Evolutionary conservation across 1,140 invertebrate genomes (phyloP).

Genomic region (Pectinophora gossypiella): DNA sequence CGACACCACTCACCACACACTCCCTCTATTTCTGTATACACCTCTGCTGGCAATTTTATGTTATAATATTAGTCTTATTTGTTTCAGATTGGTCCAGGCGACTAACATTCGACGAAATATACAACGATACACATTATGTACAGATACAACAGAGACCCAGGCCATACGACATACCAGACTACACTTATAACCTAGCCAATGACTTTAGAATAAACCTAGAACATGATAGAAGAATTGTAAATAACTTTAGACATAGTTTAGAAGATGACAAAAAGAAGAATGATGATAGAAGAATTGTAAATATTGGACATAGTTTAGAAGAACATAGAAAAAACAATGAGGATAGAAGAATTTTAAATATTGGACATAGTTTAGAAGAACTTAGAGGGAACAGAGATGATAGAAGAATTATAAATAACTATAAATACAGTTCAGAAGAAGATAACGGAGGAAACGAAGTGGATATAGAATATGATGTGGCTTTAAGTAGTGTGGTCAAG

Average conservation of each 20-base stretch:
- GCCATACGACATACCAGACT: slow-evolving; percentile 15
- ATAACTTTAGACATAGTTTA: too few relatives aligned
- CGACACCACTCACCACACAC: too few relatives aligned
- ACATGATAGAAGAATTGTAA: too few relatives aligned
- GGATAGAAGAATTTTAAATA: too few relatives aligned
- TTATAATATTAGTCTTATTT: slow-evolving; percentile 2
- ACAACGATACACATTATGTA: slow-evolving; percentile 44
- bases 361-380: too few relatives aligned
- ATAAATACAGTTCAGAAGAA: slow-evolving; percentile 18
- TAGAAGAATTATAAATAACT: too few relatives aligned
- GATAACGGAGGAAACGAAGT: slow-evolving; percentile 28
- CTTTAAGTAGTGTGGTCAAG: background rate
- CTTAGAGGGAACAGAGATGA: too few relatives aligned
- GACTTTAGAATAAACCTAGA: too few relatives aligned
- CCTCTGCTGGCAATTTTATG: too few relatives aligned
- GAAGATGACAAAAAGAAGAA: background rate
- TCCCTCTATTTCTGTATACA: too few relatives aligned
- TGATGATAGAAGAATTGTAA: background rate
- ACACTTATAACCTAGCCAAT: background rate
- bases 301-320: too few relatives aligned
- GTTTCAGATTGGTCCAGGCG: slow-evolving; percentile 38
- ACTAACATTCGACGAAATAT: slow-evolving; percentile 44
- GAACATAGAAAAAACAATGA: background rate
- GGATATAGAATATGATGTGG: slow-evolving; percentile 11
- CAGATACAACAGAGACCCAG: slow-evolving; percentile 29